Conservation (phyloP, 2,888 invertebrate species). For the Drosophila limbata region DNA sequence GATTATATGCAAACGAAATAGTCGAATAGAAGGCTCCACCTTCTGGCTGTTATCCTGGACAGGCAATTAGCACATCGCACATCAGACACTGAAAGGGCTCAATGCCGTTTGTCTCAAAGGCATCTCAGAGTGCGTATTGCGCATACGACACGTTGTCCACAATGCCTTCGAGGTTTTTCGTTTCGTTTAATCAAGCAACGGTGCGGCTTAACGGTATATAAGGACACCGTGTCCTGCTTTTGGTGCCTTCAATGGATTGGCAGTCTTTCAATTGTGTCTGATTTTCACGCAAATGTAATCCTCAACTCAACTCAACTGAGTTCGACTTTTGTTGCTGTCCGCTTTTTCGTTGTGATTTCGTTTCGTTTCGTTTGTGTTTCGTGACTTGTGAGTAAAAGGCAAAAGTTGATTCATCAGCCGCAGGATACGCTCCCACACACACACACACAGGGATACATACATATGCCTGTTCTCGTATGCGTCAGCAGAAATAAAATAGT, state of each 20-base stretch:
- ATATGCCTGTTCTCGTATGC: conserved; percentile 53
- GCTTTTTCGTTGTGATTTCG: conserved; percentile 46
- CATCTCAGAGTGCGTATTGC: conserved; percentile 30
- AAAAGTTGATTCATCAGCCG: conserved; percentile 81
- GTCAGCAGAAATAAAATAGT: conserved; percentile 78
- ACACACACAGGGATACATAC: conserved; percentile 10
- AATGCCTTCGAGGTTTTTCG: conserved; percentile 22
- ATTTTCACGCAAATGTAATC: conserved; percentile 77
- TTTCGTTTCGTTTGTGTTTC: conserved; percentile 72
- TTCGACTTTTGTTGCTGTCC: conserved; percentile 37
- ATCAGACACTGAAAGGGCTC: conserved; percentile 39
- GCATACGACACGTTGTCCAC: conserved; percentile 63
- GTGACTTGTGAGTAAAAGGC: conserved; percentile 79
- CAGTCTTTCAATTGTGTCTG: conserved; percentile 69
- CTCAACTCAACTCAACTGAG: conserved; percentile 58
- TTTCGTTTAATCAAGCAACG: conserved; percentile 62
- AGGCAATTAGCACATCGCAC: conserved; percentile 67
- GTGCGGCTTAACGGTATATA: conserved; percentile 31
- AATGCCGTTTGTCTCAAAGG: conserved; percentile 35
- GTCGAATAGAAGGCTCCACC: not conserved
- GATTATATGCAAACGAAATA: conserved; percentile 65
- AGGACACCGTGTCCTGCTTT: conserved; percentile 23
- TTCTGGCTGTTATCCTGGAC: conserved; percentile 59
- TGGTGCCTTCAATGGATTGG: conserved; percentile 27
- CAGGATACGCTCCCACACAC: conserved; percentile 58